A percentile compares a stretch with the other conserved stretches of the same genome.
These are phyloP conservation scores for Ctenosaura bakeri DNA, from an alignment of 2,797 vertebrate species.

Conservation along the genomic window DNA sequence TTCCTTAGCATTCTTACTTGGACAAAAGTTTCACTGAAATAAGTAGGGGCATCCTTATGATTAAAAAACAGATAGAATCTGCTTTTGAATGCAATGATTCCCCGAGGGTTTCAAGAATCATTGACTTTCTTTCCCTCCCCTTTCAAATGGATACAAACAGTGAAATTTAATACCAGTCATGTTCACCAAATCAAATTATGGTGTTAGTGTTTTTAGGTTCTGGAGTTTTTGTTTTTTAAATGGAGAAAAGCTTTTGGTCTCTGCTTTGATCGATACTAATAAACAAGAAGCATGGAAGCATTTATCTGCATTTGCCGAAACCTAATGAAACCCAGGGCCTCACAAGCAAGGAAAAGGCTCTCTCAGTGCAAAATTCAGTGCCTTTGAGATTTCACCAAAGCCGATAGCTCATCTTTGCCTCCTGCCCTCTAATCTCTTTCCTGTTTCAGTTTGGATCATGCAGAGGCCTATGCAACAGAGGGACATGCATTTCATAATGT, in stretches of 20 bases:
- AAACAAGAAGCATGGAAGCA: neutral
- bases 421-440: neutral
- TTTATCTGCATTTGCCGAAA: conserved; percentile 3
- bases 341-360: neutral
- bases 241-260: neutral
- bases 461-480: neutral
- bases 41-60: neutral
- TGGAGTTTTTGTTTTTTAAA: neutral
- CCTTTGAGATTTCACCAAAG: neutral
- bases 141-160: neutral
- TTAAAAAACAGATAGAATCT: neutral
- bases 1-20: neutral
- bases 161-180: neutral
- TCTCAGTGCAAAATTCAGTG: neutral
- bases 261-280: neutral
- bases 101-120: neutral
- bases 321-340: neutral
- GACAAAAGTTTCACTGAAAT: neutral
- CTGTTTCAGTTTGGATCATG: neutral
- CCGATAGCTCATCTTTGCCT: neutral
- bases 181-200: conserved; percentile 15
- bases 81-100: neutral
- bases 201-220: neutral
- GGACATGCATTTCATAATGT: neutral
- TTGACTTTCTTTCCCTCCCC: neutral